A percentile compares a stretch with the other conserved stretches of the same genome.
Conservation (phyloP, 2,888 invertebrate species). For the Siphlonurus alternatus region DNA sequence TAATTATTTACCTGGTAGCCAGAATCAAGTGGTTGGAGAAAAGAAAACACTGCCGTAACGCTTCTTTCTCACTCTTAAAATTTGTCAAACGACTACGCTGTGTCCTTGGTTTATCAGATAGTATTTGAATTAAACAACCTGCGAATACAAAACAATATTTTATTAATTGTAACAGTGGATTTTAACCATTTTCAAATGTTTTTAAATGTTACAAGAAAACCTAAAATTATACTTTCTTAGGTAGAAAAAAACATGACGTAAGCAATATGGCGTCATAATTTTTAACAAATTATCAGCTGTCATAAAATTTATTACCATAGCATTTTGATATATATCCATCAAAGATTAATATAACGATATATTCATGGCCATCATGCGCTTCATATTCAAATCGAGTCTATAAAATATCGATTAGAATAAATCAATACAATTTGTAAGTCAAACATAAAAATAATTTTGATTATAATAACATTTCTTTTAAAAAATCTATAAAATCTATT, state of each 20-base stretch:
- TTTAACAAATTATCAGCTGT: too few relatives aligned
- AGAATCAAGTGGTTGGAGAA: slow-evolving; percentile 82
- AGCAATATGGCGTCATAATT: neutral
- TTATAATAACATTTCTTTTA: too few relatives aligned
- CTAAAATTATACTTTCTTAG: neutral
- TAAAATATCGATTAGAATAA: too few relatives aligned
- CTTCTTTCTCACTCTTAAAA: slow-evolving; percentile 49
- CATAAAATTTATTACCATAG: too few relatives aligned
- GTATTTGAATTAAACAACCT: slow-evolving; percentile 63
- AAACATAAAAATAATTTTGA: too few relatives aligned
- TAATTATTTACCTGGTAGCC: slow-evolving; percentile 41
- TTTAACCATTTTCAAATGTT: neutral
- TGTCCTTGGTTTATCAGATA: slow-evolving; percentile 38
- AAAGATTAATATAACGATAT: too few relatives aligned
- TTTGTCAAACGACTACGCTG: slow-evolving; percentile 38
- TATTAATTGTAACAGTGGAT: neutral
- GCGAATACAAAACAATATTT: slow-evolving; percentile 17
- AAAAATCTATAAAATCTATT: too few relatives aligned
- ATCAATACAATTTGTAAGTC: too few relatives aligned
- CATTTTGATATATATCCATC: too few relatives aligned
- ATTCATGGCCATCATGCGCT: too few relatives aligned
- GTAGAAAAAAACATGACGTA: neutral
- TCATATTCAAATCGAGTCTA: too few relatives aligned
- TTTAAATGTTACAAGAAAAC: neutral
- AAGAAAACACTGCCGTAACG: slow-evolving; percentile 66